Percentiles rank a stretch among this genome's conserved stretches.
Conservation (phyloP, 2,888 invertebrate species). For the Melangyna quadrimaculata region DNA sequence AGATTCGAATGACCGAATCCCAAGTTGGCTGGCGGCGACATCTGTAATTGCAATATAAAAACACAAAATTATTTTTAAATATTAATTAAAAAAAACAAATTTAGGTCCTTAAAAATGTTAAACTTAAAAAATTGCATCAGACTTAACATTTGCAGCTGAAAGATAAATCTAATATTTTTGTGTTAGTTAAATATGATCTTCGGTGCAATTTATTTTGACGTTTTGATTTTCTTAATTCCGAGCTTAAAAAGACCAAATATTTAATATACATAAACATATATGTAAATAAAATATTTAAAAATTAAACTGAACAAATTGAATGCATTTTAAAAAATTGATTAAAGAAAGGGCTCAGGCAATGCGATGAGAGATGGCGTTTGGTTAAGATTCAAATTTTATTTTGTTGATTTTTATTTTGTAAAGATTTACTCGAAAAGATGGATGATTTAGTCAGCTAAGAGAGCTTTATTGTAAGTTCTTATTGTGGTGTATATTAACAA, state of each 20-base stretch:
- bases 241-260: constrained; percentile 64
- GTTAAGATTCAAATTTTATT: constrained; percentile 63
- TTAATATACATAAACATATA: constrained; percentile 3
- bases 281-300: background rate
- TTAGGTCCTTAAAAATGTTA: background rate
- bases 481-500: constrained; percentile 39
- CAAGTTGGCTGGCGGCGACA: constrained; percentile 83
- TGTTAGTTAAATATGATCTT: constrained; percentile 63
- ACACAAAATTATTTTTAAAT: constrained; percentile 1
- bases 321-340: constrained; percentile 53
- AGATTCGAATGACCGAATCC: constrained; percentile 75
- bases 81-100: constrained; percentile 6
- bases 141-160: constrained; percentile 63
- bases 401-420: constrained; percentile 26
- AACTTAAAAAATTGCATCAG: constrained; percentile 55
- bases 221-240: constrained; percentile 34
- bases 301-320: constrained; percentile 46
- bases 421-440: constrained; percentile 54
- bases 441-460: constrained; percentile 64
- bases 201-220: constrained; percentile 65
- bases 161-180: constrained; percentile 7
- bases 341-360: constrained; percentile 75
- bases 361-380: constrained; percentile 73
- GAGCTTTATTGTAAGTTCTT: constrained; percentile 21
- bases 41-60: constrained; percentile 81